Evolutionary conservation across 2,888 invertebrate genomes (phyloP), one percentile per base, ranked within the genome.

Genomic region (Sinopyrophorus schimmeli): DNA sequence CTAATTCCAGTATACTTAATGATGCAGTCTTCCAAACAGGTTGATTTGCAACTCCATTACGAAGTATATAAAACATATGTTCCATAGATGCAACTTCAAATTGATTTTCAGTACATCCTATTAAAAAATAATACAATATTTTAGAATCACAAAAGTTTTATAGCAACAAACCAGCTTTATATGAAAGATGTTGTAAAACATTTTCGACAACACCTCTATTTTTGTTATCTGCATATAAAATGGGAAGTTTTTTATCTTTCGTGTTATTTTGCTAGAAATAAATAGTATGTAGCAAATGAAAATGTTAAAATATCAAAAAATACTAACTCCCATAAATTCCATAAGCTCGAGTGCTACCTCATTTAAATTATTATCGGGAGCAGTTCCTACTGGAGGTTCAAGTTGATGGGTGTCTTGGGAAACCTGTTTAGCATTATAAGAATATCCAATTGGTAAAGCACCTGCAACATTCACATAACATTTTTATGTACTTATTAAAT

Each of bases 361-460:
- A 1, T 18, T 2, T 44, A 66, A 70, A 38, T 70, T 58, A 4
- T 35, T 53, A 44, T 71, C 65, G 2, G 5, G 24, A 10, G 39
- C 40, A 2, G 21, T 5, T 5, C 67, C 70, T 1, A 72, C 66
- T 3, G 77, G 74, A 17, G 71, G 39, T 0, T 72, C 74, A 21
- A 80, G 64, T 38, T 71, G 65, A 59, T 80, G 80, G 0, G 75
- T 73, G 0, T 62, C 58, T 1, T 68, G 62, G 0, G 75, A 65
- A 32, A 69, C 70, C 6, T 70, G 60, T 28, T 67, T 60, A 0
- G 77, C 74, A 6, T 72, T 71, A 32, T 69, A 66, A 1, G 65
- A 62, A 50, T 74, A 78, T 0, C 80, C 80, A 26, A 71, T 26
- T 10, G 67, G 68, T 12, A 74, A 70, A 53, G 41, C 62, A 47